phyloP scores from a whole-genome alignment of 2,888 invertebrate genomes.

The Antheraea assamensis region DNA sequence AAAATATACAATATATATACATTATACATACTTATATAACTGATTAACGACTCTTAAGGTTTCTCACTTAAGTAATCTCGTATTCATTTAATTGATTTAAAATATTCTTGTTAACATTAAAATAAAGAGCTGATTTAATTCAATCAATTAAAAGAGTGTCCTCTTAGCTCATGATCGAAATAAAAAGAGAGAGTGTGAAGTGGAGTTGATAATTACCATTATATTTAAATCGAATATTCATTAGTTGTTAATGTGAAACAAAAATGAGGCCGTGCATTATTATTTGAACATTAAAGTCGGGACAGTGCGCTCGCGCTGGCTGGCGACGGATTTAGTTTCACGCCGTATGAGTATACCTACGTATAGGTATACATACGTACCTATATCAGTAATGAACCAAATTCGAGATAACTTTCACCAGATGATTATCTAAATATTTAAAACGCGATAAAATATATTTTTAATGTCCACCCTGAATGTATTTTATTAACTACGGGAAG shows the following conservation, averaged over 20 bases:
- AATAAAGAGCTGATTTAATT: neutral
- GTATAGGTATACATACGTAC: constrained; percentile 30
- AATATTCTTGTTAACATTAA: neutral
- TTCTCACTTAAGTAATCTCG: neutral
- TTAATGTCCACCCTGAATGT: constrained; percentile 72
- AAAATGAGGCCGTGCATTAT: constrained; percentile 27
- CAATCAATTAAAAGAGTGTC: neutral
- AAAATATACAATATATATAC: too few relatives aligned
- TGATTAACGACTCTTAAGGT: neutral
- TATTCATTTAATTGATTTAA: neutral
- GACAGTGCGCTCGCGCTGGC: constrained; percentile 25
- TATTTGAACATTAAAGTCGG: constrained; percentile 27
- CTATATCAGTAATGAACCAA: constrained; percentile 65
- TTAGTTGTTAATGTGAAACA: constrained; percentile 19
- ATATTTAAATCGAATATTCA: constrained; percentile 21
- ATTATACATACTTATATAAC: neutral
- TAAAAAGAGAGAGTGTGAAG: constrained; percentile 8
- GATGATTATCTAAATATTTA: constrained; percentile 80
- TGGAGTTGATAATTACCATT: neutral
- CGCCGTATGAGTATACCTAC: constrained; percentile 41
- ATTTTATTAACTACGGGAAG: constrained; percentile 69
- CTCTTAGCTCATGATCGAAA: neutral
- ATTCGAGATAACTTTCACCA: constrained; percentile 75
- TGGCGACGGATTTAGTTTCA: constrained; percentile 64
- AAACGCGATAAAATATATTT: constrained; percentile 79